Conservation (phyloP, 2,888 invertebrate species). For the Tipula lateralis region DNA sequence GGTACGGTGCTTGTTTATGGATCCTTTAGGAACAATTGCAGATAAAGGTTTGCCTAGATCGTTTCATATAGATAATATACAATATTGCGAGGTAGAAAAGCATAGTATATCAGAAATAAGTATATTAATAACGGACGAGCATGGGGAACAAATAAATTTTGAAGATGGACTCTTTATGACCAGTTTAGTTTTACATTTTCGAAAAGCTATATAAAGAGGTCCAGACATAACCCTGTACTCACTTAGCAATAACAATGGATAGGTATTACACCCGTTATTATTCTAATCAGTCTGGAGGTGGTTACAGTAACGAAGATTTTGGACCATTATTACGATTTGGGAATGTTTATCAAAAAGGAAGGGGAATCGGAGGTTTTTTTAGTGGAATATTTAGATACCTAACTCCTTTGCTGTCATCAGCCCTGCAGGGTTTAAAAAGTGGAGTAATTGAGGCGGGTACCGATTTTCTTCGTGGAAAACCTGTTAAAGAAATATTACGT, state of each 20-base stretch:
- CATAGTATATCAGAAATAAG: background rate
- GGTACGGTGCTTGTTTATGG: background rate
- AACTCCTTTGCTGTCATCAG: background rate
- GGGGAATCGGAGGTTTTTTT: constrained; percentile 3
- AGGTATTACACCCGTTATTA: background rate
- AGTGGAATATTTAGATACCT: background rate
- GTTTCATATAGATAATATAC: background rate
- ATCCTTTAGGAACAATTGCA: background rate
- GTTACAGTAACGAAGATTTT: too few species aligned
- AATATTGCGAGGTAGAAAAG: background rate
- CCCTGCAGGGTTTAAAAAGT: background rate
- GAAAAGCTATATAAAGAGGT: background rate
- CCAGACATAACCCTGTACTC: background rate
- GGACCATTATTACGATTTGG: constrained; percentile 19
- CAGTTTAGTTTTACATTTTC: background rate
- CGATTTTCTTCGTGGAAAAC: background rate
- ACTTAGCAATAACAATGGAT: background rate
- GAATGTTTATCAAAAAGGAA: background rate
- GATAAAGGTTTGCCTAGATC: background rate
- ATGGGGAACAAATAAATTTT: background rate
- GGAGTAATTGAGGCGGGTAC: background rate
- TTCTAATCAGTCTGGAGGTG: too few species aligned
- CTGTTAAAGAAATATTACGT: background rate
- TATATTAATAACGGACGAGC: background rate
- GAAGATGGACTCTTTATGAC: background rate